Evolutionary conservation across 2,797 vertebrate species (phyloP), one percentile per base, ranked within the genome.

Genomic region (Coilia nasus): DNA sequence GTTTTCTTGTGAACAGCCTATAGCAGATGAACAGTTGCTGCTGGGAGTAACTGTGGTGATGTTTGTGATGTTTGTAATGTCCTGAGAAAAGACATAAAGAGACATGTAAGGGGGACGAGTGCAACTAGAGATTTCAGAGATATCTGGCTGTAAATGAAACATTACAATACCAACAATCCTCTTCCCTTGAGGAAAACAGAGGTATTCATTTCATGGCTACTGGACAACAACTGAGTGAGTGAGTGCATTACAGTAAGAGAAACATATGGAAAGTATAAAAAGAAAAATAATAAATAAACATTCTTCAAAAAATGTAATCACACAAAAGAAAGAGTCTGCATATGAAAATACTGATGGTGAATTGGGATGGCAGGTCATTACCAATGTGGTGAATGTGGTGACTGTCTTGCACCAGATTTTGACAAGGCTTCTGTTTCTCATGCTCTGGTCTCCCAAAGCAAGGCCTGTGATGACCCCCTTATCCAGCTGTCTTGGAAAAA

Each of bases 381-480:
- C 71, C 35, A 78, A 2, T 9, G 71, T 10, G 71, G 35, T 41
- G 31, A 44, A 35, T 9, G 35, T 9, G 35, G 17, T 78, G 71
- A 31, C 9, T 21, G 71, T 88, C 67, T 90, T 90, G 90, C 98
- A 99, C 97, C 97, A 98, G 89, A 95, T 60, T 0, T 95, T 97
- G 89, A 98, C 96, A 86, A 99, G 96, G 87, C 97, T 98, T 85
- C 94, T 94, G 92, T 99, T 98, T 91, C 96, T 94, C 93, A 97
- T 91, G 89, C 93, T 94, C 88, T 97, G 95, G 0, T 98, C 94
- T 14, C 97, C 97, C 6, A 91, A 92, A 6, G 97, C 97, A 0
- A 98, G 96, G 85, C 94, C 97, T 0, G 95, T 97, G 93, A 99
- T 98, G 88, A 99, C 97, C 0, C 96, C 96, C 88, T 97, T 97